Evolutionary conservation across 2,113 vertebrate species (phyloP).

Genomic region (Tetrax tetrax): DNA sequence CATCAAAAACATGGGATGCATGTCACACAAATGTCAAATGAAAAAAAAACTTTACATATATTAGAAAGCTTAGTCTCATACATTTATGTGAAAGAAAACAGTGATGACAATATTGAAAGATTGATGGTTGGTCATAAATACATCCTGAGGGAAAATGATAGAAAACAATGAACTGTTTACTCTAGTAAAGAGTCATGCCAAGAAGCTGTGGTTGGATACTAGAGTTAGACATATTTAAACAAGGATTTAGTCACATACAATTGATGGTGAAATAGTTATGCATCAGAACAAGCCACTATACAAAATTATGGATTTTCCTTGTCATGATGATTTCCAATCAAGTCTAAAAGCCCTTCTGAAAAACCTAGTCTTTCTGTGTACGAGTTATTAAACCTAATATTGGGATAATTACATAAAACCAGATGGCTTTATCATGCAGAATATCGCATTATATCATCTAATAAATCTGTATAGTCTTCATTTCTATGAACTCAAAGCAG

Average conservation of each 20-base stretch:
- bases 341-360: background rate
- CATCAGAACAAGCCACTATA: background rate
- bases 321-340: background rate
- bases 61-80: background rate
- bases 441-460: background rate
- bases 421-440: background rate
- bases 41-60: background rate
- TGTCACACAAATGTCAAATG: background rate
- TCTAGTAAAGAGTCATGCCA: background rate
- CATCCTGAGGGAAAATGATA: background rate
- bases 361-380: background rate
- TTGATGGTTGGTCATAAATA: background rate
- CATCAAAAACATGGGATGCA: background rate
- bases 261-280: background rate
- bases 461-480: background rate
- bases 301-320: background rate
- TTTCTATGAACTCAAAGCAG: background rate
- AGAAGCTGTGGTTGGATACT: background rate
- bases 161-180: background rate
- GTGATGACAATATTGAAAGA: background rate
- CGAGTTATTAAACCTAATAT: background rate
- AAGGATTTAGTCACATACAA: background rate
- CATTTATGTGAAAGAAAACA: background rate
- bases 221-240: background rate
- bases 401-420: background rate